phyloP scores from a whole-genome alignment of 1,140 invertebrate genomes.

The Episyrphus balteatus region DNA sequence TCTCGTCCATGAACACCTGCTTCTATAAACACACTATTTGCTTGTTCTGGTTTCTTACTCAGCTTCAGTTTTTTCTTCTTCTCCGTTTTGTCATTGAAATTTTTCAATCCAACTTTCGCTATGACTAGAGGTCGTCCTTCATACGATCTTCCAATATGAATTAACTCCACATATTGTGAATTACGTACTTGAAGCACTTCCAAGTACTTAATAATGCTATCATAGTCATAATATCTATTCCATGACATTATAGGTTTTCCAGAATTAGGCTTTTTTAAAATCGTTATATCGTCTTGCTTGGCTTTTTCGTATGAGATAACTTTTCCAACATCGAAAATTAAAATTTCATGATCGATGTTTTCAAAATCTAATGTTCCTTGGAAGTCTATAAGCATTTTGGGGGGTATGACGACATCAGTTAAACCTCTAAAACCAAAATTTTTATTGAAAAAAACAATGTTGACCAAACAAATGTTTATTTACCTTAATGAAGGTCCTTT shows the following conservation, averaged over 20 bases:
- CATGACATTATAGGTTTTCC: constrained; percentile 46
- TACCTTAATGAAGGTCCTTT: constrained; percentile 32
- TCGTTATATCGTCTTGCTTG: constrained; percentile 22
- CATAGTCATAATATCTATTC: constrained; percentile 55
- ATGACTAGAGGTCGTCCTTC: constrained; percentile 57
- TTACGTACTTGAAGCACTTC: constrained; percentile 55
- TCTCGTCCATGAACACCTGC: constrained; percentile 69
- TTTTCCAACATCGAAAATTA: constrained; percentile 63
- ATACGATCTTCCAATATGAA: constrained; percentile 57
- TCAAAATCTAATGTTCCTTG: constrained; percentile 51
- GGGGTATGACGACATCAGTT: constrained; percentile 59
- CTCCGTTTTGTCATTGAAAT: constrained; percentile 5
- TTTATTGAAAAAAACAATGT: not conserved
- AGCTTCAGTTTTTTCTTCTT: constrained; percentile 24
- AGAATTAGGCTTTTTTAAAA: constrained; percentile 2
- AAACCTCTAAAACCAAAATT: constrained; percentile 43
- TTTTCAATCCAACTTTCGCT: constrained; percentile 29
- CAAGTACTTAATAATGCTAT: constrained; percentile 53
- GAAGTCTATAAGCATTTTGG: constrained; percentile 48
- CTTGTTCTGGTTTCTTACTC: constrained; percentile 29
- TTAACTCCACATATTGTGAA: constrained; percentile 49
- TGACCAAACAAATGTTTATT: not conserved
- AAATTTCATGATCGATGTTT: constrained; percentile 51
- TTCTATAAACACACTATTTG: constrained; percentile 50
- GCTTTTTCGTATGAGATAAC: constrained; percentile 46